Evolutionary conservation across 64 coral and sea anemone species (phyloP).

Genomic region (Catalaphyllia jardinei): DNA sequence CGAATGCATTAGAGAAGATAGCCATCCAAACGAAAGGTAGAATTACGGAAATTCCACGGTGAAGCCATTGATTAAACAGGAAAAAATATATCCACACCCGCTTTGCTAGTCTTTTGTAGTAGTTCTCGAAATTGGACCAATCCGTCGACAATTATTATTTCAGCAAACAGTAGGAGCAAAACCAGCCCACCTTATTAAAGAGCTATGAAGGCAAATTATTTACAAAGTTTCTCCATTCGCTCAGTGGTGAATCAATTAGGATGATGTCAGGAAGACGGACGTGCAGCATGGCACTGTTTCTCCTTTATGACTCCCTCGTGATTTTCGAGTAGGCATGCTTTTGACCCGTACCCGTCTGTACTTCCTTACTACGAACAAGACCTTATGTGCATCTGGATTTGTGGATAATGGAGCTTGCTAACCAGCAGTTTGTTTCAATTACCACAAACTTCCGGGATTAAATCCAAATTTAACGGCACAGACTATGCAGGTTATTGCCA

Average conservation of each 20-base stretch:
- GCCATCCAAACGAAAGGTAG: background rate
- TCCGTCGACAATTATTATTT: background rate
- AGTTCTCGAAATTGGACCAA: background rate
- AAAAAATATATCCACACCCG: background rate
- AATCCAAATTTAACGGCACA: background rate
- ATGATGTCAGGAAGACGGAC: background rate
- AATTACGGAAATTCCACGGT: slow-evolving; percentile 39
- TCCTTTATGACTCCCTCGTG: too few relatives aligned
- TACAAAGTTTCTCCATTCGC: background rate
- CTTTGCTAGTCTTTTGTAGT: background rate
- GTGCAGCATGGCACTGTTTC: background rate
- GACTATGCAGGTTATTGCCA: background rate
- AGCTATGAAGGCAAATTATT: background rate
- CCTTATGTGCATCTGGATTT: slow-evolving; percentile 15
- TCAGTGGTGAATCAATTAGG: background rate
- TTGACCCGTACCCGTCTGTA: background rate
- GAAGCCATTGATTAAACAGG: background rate
- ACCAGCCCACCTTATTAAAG: background rate
- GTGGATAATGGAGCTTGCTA: background rate
- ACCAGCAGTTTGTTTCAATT: slow-evolving; percentile 30
- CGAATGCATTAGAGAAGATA: slow-evolving; percentile 7
- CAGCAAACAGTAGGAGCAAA: background rate
- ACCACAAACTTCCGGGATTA: slow-evolving; percentile 6
- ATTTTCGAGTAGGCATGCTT: background rate
- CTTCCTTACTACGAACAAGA: background rate